Percentiles rank a stretch among this genome's conserved stretches.
Evolutionary conservation across 2,797 vertebrate genomes (phyloP).

Genomic region (Tragopan temminckii): DNA sequence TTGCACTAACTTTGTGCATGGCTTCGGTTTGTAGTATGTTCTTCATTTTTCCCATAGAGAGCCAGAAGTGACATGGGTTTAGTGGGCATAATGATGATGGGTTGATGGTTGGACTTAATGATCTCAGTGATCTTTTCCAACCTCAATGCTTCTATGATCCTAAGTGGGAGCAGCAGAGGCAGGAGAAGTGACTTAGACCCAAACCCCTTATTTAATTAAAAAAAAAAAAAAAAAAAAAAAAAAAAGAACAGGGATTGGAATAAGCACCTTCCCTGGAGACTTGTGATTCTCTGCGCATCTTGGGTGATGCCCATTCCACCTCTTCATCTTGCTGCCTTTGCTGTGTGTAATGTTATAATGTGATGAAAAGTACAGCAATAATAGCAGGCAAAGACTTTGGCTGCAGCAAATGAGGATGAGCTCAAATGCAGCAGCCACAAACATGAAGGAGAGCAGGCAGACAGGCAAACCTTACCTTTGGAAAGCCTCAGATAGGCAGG

Average conservation of each 20-base stretch:
- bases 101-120: no score
- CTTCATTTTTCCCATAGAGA: neutral
- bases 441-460: no score
- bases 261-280: neutral
- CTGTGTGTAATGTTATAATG: neutral
- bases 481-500: no score
- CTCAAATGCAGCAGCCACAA: no score
- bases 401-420: no score
- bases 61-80: neutral
- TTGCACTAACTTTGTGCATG: neutral
- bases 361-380: no score
- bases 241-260: neutral
- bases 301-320: neutral
- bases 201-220: neutral
- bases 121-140: no score
- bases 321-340: neutral
- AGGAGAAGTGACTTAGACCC: neutral
- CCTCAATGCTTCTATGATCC: no score
- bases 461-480: no score
- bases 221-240: neutral
- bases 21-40: neutral
- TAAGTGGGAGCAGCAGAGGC: neutral
- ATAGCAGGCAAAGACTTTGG: no score
- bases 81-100: no score
- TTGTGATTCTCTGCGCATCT: neutral